Conservation (phyloP, 1,140 invertebrate genomes). For the Heliothis virescens region DNA sequence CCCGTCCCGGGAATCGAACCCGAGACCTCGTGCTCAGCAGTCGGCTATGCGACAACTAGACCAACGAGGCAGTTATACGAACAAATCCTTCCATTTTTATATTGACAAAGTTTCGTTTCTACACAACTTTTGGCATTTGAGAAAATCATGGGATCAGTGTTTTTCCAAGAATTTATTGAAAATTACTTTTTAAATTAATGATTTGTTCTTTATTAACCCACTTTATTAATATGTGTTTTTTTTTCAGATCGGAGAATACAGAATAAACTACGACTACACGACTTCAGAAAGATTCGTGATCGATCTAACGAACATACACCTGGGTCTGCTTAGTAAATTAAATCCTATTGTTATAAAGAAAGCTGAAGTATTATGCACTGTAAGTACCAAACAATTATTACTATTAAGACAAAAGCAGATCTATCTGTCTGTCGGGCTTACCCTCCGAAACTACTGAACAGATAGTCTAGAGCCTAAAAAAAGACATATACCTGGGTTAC, state of each 20-base stretch:
- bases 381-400: slow-evolving; percentile 48
- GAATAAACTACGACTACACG: slow-evolving; percentile 68
- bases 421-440: background rate
- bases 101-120: background rate
- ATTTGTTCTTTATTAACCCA: background rate
- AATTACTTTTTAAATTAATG: background rate
- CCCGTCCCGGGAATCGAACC: too few relatives aligned
- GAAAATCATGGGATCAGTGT: too few relatives aligned
- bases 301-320: slow-evolving; percentile 69
- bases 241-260: slow-evolving; percentile 77
- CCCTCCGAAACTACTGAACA: too few relatives aligned
- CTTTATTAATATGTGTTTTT: background rate
- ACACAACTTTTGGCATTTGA: background rate
- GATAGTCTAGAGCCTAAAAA: too few relatives aligned
- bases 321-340: slow-evolving; percentile 64
- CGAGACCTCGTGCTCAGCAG: too few relatives aligned
- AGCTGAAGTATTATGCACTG: slow-evolving; percentile 62
- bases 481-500: too few relatives aligned
- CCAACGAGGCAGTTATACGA: too few relatives aligned
- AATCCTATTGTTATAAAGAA: slow-evolving; percentile 64
- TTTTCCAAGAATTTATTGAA: too few relatives aligned
- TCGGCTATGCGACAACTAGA: too few relatives aligned
- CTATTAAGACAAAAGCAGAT: background rate
- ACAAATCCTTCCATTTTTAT: too few relatives aligned
- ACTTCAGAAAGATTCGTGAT: slow-evolving; percentile 65